Conservation (phyloP, 1,140 invertebrate species). For the Papilio xuthus region DNA sequence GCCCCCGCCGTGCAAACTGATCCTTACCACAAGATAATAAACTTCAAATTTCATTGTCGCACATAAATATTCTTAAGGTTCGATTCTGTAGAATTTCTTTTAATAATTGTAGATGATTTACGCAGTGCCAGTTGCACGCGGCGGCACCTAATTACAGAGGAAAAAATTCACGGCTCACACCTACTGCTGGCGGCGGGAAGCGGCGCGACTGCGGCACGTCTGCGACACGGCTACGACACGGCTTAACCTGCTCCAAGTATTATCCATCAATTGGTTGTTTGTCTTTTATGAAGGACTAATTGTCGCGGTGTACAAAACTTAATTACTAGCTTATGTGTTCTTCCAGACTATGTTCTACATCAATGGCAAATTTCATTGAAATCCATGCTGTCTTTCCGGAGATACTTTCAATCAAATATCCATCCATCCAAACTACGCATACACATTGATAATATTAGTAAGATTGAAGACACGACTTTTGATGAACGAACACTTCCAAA, state of each 20-base stretch:
- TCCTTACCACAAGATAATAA: slow-evolving; percentile 36
- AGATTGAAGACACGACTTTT: not conserved
- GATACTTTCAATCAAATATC: too few relatives aligned
- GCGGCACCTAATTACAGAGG: slow-evolving; percentile 64
- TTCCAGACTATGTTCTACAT: too few relatives aligned
- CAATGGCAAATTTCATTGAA: too few relatives aligned
- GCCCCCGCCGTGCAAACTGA: slow-evolving; percentile 9
- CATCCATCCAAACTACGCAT: too few relatives aligned
- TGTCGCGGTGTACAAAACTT: too few relatives aligned
- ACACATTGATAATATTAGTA: too few relatives aligned
- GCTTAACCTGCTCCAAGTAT: not conserved
- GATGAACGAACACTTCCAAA: not conserved
- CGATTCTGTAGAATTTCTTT: slow-evolving; percentile 66
- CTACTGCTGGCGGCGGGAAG: slow-evolving; percentile 30
- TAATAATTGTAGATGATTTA: slow-evolving; percentile 74
- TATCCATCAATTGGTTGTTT: too few relatives aligned
- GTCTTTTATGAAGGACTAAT: too few relatives aligned
- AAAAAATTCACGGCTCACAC: slow-evolving; percentile 57
- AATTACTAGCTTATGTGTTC: too few relatives aligned
- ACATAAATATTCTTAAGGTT: slow-evolving; percentile 59
- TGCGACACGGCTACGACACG: not conserved
- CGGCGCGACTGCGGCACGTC: slow-evolving; percentile 18
- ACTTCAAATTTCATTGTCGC: slow-evolving; percentile 41
- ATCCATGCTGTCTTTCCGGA: too few relatives aligned
- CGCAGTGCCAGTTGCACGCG: slow-evolving; percentile 64